These are phyloP conservation scores for Python bivittatus DNA, from an alignment of 2,113 vertebrate genomes.

Conservation along the genomic window DNA sequence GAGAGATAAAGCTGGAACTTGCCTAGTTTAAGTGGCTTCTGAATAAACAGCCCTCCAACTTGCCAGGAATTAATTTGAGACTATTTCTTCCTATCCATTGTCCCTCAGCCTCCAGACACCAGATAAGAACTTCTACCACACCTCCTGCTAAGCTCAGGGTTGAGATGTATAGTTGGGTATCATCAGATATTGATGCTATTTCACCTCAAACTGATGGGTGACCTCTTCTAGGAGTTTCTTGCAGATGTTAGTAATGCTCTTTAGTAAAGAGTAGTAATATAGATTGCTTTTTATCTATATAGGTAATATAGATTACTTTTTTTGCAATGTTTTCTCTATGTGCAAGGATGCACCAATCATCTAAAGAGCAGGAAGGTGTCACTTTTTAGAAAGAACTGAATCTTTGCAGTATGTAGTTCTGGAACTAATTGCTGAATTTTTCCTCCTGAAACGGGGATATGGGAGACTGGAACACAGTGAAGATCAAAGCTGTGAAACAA, in stretches of 20 bases:
- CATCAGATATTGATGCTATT: not conserved
- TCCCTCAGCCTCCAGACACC: not conserved
- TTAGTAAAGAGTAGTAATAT: not conserved
- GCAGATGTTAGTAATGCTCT: too few relatives aligned
- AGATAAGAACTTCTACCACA: not conserved
- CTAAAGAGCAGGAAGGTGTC: not conserved
- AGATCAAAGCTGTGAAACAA: not conserved
- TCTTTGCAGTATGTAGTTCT: not conserved
- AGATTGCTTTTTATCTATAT: not conserved
- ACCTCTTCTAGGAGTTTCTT: not conserved
- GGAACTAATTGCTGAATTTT: not conserved
- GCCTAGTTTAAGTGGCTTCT: not conserved
- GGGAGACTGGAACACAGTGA: not conserved
- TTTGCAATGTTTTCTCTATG: not conserved
- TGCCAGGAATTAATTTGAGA: not conserved
- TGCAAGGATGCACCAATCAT: not conserved
- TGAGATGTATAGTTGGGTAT: not conserved
- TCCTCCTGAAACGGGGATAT: not conserved
- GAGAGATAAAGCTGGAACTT: too few relatives aligned
- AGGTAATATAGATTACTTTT: not conserved
- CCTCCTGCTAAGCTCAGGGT: not conserved
- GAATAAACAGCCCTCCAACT: not conserved
- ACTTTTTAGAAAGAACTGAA: not conserved
- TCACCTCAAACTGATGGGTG: not conserved
- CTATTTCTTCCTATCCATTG: not conserved